Base-by-base conservation (phyloP, 2,888 invertebrate genomes). In the Plutella xylostella region DNA sequence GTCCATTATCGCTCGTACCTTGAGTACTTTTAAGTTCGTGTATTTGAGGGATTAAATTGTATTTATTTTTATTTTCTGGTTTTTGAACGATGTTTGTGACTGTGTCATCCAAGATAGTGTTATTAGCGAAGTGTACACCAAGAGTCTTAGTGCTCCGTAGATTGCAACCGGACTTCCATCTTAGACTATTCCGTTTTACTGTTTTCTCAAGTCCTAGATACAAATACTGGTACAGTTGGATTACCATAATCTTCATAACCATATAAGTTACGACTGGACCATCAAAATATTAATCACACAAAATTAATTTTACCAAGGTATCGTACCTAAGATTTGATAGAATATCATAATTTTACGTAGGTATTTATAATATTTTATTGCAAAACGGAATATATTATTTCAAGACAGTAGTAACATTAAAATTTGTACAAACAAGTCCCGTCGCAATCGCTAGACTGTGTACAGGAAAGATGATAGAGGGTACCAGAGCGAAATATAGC, bases 31-130 rank as follows among this genome's bases (percentile, higher is more conserved):
- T 5, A 38, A 21, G 12, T 17, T 38, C 39, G 39, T 39, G 39
- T 39, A 6, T 33, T 17, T 21, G 39, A 39, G 39, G 39, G 39
- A 21, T 39, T 39, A 39, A 14, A 39, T 21, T 39, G 33, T 33
- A n/a, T 33, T 33, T n/a, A 31, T 25, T 9, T 25, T 25, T 9
- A 22, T 19, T 39, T 15, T 39, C 14, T 12, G 15, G 14, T 52
- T 45, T 56, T 52, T 51, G 52, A 59, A 63, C 75, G 75, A 78
- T 76, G 78, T 78, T 70, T 72, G 83, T 83, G 82, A 82, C 69
- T 73, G 82, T 83, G 83, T 83, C 80, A 83, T 83, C 82, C 82
- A 83, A 82, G 82, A 82, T 79, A 75, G 80, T 82, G 80, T 83
- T 64, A 56, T 72, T 69, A 73, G 72, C 75, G 71, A 65, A 75